Base-by-base conservation (phyloP, 2,888 invertebrate species). In the Lithophane ornitopus region DNA sequence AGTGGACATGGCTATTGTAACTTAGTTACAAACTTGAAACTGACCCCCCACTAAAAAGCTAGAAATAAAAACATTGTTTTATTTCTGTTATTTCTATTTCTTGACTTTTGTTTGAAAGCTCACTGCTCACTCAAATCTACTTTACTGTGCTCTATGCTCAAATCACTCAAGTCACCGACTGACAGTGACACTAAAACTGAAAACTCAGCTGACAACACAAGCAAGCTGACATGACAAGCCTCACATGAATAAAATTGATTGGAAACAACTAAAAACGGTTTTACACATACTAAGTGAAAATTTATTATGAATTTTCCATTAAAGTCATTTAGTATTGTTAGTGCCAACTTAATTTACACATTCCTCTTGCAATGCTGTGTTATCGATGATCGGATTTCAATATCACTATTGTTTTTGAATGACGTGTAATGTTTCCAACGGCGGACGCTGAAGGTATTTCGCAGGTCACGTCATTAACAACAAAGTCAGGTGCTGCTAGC, bases 391-490 rank as follows among this genome's bases (percentile, higher is more conserved):
- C 85, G 86, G 87, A 80, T 91, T 92, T 92, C 89, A 88, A 85
- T 90, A 90, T 87, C 90, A 86, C 88, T 89, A 87, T 92, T 94
- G 92, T 94, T 95, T 93, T 92, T 94, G 94, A 94, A 95, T 96
- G 96, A 96, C 96, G 96, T 96, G 96, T 96, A 96, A 96, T 96
- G 96, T 95, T 96, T 95, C 93, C 95, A 95, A 94, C 95, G 95
- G 95, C 91, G 94, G 94, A 94, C 92, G 87, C 94, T 91, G 95
- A 95, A 91, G 94, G 95, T 92, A 95, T 92, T 91, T 91, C 93
- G 88, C 94, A 94, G 94, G 94, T 93, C 94, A 95, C 96, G 95
- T 94, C 95, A 94, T 89, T 93, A 89, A 92, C 91, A 88, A 91
- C 89, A 88, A 92, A 93, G 87, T 90, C 91, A 71, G 91, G 90